Base-by-base conservation (phyloP, 2,888 invertebrate genomes). In the Leucania comma region DNA sequence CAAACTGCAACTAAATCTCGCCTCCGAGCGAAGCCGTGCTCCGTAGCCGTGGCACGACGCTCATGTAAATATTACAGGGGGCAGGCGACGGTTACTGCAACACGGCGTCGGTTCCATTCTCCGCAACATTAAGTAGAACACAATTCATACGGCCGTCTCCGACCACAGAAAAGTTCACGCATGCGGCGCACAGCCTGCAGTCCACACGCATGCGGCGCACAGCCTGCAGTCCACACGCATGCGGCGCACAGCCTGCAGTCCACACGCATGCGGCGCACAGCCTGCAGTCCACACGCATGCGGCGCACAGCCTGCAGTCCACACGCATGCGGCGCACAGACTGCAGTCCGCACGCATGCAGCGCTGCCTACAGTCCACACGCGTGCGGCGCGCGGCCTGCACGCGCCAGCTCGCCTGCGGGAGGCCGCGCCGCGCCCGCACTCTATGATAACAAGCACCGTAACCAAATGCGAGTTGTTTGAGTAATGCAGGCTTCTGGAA, bases 381-480 rank as follows among this genome's bases (percentile, higher is more conserved):
- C n/a, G n/a, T n/a, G n/a, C n/a, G n/a, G 35, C 9, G 35, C 10
- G 10, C 35, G 10, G 10, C 1, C 35, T 35, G 35, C 17, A 17
- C 17, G 42, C 42, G 42, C 17, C 17, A 1, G 17, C 17, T 20
- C 42, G 42, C 42, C 14, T 17, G 42, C 42, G 17, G 17, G 1
- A 20, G 42, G 3, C 61, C 76, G 74, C 82, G 78, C 72, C 74
- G 50, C 70, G 42, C 38, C 65, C 75, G 56, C 83, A 42, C 42
- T 54, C 80, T 75, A 72, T 76, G 70, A 85, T 83, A 89, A 89
- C 88, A 90, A 93, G 92, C 93, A 92, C 93, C 93, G 92, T 91
- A 86, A 87, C 88, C 86, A 90, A 91, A 93, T 93, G 93, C 93
- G 93, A 93, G 93, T 89, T 81, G 87, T 88, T 85, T 86, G 93